phyloP scores from a whole-genome alignment of 2,888 invertebrate species.

The Chorisops tibialis region DNA sequence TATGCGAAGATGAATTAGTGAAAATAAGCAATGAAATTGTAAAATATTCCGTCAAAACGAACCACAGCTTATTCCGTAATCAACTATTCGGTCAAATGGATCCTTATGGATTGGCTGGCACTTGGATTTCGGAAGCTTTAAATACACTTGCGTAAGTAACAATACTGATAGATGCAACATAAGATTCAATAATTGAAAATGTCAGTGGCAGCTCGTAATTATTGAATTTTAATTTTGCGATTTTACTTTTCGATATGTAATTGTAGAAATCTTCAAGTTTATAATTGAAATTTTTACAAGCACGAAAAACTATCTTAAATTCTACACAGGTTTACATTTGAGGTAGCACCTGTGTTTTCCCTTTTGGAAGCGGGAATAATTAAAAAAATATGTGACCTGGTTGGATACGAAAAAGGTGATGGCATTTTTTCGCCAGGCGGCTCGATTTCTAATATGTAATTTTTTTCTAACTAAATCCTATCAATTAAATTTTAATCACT shows the following conservation, averaged over 20 bases:
- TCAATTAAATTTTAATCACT: too few relatives aligned
- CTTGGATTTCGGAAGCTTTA: slow-evolving; percentile 74
- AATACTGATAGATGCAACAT: too few relatives aligned
- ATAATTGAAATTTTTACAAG: too few relatives aligned
- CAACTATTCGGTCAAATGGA: slow-evolving; percentile 75
- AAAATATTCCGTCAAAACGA: slow-evolving; percentile 73
- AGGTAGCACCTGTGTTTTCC: slow-evolving; percentile 77
- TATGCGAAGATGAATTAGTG: slow-evolving; percentile 56
- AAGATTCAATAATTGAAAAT: too few relatives aligned
- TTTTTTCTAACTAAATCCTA: too few relatives aligned
- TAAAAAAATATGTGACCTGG: slow-evolving; percentile 57
- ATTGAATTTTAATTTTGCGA: too few relatives aligned
- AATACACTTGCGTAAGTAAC: slow-evolving; percentile 77
- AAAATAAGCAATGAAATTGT: slow-evolving; percentile 61
- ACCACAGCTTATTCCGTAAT: slow-evolving; percentile 72
- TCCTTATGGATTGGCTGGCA: slow-evolving; percentile 69
- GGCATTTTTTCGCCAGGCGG: slow-evolving; percentile 79
- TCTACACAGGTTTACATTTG: slow-evolving; percentile 67
- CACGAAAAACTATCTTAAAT: too few relatives aligned
- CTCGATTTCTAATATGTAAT: slow-evolving; percentile 68
- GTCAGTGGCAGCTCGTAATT: too few relatives aligned
- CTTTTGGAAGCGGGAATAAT: slow-evolving; percentile 68
- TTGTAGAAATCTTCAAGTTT: too few relatives aligned
- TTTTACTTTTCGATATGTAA: too few relatives aligned
- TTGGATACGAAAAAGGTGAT: slow-evolving; percentile 65